phyloP scores from a whole-genome alignment of 2,113 vertebrate genomes.

The Tor tambroides region DNA sequence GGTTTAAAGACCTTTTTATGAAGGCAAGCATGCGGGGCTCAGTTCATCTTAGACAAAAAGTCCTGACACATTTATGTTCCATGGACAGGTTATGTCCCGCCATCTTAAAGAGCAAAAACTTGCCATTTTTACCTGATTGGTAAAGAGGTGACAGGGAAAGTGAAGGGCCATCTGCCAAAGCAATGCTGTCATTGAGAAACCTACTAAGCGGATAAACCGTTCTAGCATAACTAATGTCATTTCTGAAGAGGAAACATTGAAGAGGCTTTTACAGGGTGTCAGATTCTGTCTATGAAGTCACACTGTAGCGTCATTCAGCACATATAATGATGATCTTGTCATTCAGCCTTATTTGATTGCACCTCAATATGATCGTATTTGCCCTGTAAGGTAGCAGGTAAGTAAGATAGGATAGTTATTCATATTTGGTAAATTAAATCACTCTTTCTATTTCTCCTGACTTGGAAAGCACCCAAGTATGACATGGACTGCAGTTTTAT shows the following conservation, averaged over 20 bases:
- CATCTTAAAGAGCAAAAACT: constrained; percentile 80
- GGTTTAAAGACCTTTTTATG: constrained; percentile 82
- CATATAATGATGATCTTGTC: background rate
- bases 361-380: constrained; percentile 63
- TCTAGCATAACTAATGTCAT: constrained; percentile 30
- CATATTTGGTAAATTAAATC: constrained; percentile 40
- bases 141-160: constrained; percentile 60
- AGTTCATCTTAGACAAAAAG: constrained; percentile 75
- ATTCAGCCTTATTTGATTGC: background rate
- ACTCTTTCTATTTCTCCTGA: constrained; percentile 51
- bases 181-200: background rate
- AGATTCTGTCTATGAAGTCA: constrained; percentile 5
- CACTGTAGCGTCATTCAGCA: background rate
- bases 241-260: constrained; percentile 22
- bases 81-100: constrained; percentile 79
- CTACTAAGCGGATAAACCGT: constrained; percentile 44
- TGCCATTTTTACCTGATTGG: constrained; percentile 78
- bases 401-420: constrained; percentile 36
- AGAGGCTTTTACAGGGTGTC: background rate
- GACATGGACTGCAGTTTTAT: constrained; percentile 78
- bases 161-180: constrained; percentile 60
- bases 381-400: constrained; percentile 59
- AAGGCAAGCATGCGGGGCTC: constrained; percentile 72
- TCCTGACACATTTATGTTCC: constrained; percentile 79
- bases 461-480: constrained; percentile 71